A percentile compares a stretch with the other conserved stretches of the same genome.
phyloP scores from a whole-genome alignment of 2,888 invertebrate species.

The Tryphoninae sp. region DNA sequence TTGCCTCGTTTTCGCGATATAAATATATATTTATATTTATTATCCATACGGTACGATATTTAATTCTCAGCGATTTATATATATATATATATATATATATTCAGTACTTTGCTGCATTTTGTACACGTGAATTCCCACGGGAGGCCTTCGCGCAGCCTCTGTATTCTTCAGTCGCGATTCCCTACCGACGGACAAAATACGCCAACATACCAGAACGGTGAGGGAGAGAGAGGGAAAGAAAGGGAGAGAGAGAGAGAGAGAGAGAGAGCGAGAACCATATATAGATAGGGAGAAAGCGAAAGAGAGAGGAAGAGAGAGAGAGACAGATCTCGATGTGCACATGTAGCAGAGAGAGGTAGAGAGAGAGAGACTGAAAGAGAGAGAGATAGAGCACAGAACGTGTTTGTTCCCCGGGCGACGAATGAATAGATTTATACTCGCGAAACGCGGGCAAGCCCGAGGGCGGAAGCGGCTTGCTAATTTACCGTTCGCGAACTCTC shows the following conservation, averaged over 20 bases:
- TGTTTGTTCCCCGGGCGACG: slow-evolving; percentile 59
- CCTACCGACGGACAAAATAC: slow-evolving; percentile 43
- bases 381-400: slow-evolving; percentile 42
- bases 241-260: background rate
- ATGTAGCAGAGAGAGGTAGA: background rate
- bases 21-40: background rate
- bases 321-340: background rate
- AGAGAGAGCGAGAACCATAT: background rate
- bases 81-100: background rate
- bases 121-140: slow-evolving; percentile 38
- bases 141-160: slow-evolving; percentile 31
- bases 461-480: slow-evolving; percentile 58
- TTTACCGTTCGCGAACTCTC: slow-evolving; percentile 64
- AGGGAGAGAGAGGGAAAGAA: background rate
- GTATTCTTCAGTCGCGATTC: slow-evolving; percentile 48
- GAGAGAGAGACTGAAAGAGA: slow-evolving; percentile 37
- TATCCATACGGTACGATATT: no score
- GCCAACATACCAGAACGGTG: slow-evolving; percentile 13
- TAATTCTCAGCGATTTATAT: background rate
- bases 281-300: background rate
- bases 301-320: background rate
- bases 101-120: slow-evolving; percentile 27
- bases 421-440: slow-evolving; percentile 65
- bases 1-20: background rate
- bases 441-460: slow-evolving; percentile 32